These are phyloP conservation scores for Fistularia tabacaria DNA, from an alignment of 2,797 vertebrate genomes.

Conservation along the genomic window DNA sequence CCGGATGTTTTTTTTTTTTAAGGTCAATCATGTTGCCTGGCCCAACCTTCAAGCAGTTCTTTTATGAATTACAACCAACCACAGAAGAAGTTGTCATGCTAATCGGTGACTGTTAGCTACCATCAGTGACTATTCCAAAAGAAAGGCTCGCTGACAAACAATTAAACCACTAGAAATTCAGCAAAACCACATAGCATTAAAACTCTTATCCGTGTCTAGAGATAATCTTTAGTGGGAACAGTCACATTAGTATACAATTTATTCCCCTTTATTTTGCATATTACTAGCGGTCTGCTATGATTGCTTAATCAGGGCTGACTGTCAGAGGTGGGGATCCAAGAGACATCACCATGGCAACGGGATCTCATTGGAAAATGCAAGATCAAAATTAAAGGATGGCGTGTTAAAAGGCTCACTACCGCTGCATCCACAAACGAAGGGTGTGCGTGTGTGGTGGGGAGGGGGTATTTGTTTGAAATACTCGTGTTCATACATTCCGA, in stretches of 20 bases:
- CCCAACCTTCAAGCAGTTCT: too few relatives aligned
- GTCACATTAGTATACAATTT: conserved; percentile 1
- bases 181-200: too few relatives aligned
- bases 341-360: conserved; percentile 61
- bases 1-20: too few relatives aligned
- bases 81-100: too few relatives aligned
- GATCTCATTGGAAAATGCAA: conserved; percentile 22
- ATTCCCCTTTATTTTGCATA: neutral
- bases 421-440: neutral
- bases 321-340: conserved; percentile 31
- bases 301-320: conserved; percentile 18
- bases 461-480: too few relatives aligned
- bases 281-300: conserved; percentile 10
- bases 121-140: too few relatives aligned
- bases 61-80: too few relatives aligned
- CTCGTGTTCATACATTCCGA: too few relatives aligned
- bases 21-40: too few relatives aligned
- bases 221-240: neutral
- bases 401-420: neutral
- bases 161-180: too few relatives aligned
- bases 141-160: too few relatives aligned
- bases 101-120: too few relatives aligned
- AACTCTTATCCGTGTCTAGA: neutral
- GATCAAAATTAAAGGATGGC: conserved; percentile 24
- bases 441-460: neutral